Evolutionary conservation across 2,113 vertebrate species (phyloP).

Genomic region (Euleptes europaea): DNA sequence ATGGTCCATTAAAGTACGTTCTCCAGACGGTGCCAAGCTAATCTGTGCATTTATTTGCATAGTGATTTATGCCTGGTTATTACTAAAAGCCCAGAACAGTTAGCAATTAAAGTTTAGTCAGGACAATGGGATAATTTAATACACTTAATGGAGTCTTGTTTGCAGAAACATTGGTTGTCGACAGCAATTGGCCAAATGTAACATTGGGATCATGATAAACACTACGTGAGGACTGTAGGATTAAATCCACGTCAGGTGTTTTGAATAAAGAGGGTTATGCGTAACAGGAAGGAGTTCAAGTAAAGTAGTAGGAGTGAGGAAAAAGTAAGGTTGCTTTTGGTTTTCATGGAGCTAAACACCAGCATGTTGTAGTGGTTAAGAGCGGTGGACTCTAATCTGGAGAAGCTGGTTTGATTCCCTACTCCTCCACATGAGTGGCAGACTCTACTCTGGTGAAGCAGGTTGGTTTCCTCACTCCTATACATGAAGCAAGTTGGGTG

Average conservation of each 20-base stretch:
- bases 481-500: too few relatives aligned
- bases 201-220: not conserved
- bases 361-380: too few relatives aligned
- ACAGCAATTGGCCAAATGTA: constrained; percentile 23
- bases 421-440: too few relatives aligned
- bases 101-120: constrained; percentile 27
- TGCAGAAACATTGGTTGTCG: constrained; percentile 42
- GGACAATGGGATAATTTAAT: constrained; percentile 50
- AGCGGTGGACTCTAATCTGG: too few relatives aligned
- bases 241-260: not conserved
- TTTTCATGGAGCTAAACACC: too few relatives aligned
- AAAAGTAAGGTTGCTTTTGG: not conserved
- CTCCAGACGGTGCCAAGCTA: constrained; percentile 30
- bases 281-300: not conserved
- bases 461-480: too few relatives aligned
- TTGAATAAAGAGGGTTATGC: not conserved
- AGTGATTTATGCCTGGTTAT: constrained; percentile 39
- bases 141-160: constrained; percentile 55
- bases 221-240: not conserved
- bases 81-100: constrained; percentile 46
- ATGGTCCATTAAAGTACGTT: constrained; percentile 37
- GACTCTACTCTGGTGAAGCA: too few relatives aligned
- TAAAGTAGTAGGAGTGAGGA: not conserved
- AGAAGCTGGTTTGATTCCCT: too few relatives aligned
- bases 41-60: constrained; percentile 29